Conservation (phyloP, 1,140 invertebrate genomes). For the Drosophila willistoni region DNA sequence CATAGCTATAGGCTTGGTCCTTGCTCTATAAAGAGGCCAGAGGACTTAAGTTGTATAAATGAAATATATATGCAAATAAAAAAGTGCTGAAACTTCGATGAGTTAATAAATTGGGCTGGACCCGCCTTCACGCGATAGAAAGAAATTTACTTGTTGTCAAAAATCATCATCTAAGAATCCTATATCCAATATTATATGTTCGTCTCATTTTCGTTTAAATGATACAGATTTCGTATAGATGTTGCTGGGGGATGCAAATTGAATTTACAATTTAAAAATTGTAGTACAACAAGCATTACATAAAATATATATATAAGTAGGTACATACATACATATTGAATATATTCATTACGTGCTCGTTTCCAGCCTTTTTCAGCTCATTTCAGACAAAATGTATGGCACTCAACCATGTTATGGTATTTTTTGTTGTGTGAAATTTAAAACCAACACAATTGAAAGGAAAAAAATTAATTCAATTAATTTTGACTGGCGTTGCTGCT, state of each 20-base stretch:
- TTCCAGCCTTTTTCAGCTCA: not conserved
- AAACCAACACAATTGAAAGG: slow-evolving; percentile 38
- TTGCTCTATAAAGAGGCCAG: not conserved
- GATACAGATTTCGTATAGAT: not conserved
- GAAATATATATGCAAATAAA: slow-evolving; percentile 9
- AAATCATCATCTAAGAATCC: too few relatives aligned
- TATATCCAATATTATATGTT: not conserved
- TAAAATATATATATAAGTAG: not conserved
- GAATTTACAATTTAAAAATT: not conserved
- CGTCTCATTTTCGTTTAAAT: not conserved
- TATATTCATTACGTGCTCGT: slow-evolving; percentile 10
- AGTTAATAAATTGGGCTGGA: not conserved
- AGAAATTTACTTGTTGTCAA: too few relatives aligned
- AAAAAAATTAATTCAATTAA: slow-evolving; percentile 68
- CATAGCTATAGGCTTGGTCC: not conserved
- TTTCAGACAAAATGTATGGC: slow-evolving; percentile 27
- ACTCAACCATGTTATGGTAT: slow-evolving; percentile 4
- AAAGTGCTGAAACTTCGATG: not conserved
- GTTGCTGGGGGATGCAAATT: not conserved
- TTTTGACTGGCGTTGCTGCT: slow-evolving; percentile 15
- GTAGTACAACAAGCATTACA: not conserved
- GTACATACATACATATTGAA: not conserved
- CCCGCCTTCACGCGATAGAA: not conserved
- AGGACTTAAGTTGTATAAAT: slow-evolving; percentile 5
- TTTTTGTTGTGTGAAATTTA: slow-evolving; percentile 25